phyloP scores from a whole-genome alignment of 2,797 vertebrate species.

The Lithobates sylvaticus region DNA sequence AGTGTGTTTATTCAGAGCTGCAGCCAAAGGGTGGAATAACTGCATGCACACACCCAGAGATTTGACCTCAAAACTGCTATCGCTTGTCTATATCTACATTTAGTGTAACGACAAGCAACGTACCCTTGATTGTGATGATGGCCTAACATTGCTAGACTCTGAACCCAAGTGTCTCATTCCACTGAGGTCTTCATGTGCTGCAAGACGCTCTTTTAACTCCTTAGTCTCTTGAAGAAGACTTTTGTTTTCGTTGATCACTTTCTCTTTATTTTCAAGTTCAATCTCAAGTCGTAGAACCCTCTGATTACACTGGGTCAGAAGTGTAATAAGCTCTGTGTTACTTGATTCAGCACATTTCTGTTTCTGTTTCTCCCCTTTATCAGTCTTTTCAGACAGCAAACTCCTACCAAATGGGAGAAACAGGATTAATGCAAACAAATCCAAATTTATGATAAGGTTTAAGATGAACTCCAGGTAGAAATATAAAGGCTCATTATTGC shows the following conservation, averaged over 20 bases:
- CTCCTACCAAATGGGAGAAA: slow-evolving; percentile 69
- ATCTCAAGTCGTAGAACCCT: slow-evolving; percentile 75
- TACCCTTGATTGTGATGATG: slow-evolving; percentile 76
- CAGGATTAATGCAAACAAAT: not conserved
- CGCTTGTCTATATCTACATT: too few species aligned
- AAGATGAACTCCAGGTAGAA: too few species aligned
- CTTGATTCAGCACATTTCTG: slow-evolving; percentile 72
- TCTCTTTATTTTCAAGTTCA: slow-evolving; percentile 77
- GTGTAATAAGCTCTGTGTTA: slow-evolving; percentile 74
- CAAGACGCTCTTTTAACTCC: slow-evolving; percentile 74
- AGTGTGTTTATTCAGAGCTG: too few species aligned
- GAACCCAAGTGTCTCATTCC: slow-evolving; percentile 78
- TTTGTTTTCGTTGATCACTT: slow-evolving; percentile 72
- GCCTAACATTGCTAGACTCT: slow-evolving; percentile 80
- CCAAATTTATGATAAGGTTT: too few species aligned
- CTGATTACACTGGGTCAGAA: slow-evolving; percentile 73
- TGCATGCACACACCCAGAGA: too few species aligned
- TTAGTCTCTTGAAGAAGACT: slow-evolving; percentile 78
- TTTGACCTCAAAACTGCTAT: too few species aligned
- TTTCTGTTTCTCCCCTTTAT: slow-evolving; percentile 71
- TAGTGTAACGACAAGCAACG: not conserved
- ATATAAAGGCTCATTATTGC: too few species aligned
- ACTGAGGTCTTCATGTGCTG: slow-evolving; percentile 68
- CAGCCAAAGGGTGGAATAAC: too few species aligned
- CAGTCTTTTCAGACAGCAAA: slow-evolving; percentile 77